These are phyloP conservation scores for Phallusia fumigata DNA, from an alignment of 23 tunicate species.

Conservation along the genomic window DNA sequence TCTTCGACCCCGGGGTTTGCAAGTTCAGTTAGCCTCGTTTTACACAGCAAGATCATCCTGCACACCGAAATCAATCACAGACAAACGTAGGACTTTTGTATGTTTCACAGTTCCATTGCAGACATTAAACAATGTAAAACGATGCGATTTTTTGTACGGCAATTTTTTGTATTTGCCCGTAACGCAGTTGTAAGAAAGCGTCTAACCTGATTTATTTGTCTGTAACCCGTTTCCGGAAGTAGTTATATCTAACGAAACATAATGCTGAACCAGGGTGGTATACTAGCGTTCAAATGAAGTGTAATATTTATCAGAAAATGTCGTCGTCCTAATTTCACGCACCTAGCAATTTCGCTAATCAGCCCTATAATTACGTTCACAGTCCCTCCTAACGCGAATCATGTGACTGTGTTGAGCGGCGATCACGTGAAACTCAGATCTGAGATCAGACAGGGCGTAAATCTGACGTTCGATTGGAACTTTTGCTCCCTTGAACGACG, in stretches of 20 bases:
- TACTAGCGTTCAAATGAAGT: too few relatives aligned
- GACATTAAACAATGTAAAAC: too few relatives aligned
- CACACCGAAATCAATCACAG: slow-evolving; percentile 19
- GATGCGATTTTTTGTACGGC: too few relatives aligned
- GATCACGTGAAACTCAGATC: slow-evolving; percentile 30
- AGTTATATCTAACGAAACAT: too few relatives aligned
- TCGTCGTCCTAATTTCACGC: too few relatives aligned
- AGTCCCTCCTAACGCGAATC: not conserved
- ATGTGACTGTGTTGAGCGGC: slow-evolving; percentile 19
- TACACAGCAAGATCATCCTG: slow-evolving; percentile 22
- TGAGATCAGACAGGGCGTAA: slow-evolving; percentile 32
- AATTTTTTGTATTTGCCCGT: too few relatives aligned
- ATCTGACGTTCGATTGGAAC: slow-evolving; percentile 42
- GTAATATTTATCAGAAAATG: too few relatives aligned
- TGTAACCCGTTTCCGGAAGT: too few relatives aligned
- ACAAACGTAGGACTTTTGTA: not conserved
- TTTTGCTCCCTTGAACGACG: slow-evolving; percentile 14
- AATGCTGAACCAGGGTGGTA: too few relatives aligned
- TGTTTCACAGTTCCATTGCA: too few relatives aligned
- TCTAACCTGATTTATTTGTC: too few relatives aligned
- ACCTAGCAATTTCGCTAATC: not conserved
- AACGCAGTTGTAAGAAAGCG: too few relatives aligned
- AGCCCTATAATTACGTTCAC: not conserved
- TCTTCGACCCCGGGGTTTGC: slow-evolving; percentile 8
- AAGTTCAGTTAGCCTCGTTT: slow-evolving; percentile 2